These are phyloP conservation scores for Nemopilema nomurai DNA, from an alignment of 30 jellyfish, hydroid and myxozoan genomes.

Conservation along the genomic window DNA sequence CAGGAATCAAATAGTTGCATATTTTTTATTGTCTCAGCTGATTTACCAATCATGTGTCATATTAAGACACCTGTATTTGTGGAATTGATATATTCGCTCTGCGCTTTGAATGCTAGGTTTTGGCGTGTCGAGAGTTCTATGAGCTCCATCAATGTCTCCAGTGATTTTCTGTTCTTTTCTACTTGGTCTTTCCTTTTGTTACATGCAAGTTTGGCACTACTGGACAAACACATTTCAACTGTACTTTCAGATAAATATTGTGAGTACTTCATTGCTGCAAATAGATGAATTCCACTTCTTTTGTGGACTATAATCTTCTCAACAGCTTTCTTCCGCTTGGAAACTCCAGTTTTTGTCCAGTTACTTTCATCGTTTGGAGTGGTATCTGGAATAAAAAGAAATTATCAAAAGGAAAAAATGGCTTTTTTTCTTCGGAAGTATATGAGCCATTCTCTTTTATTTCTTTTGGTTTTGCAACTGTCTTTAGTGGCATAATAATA, in stretches of 20 bases:
- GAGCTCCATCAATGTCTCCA: conserved; percentile 1
- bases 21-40: not conserved
- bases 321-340: conserved; percentile 25
- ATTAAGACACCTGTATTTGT: conserved; percentile 5
- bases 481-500: conserved; percentile 11
- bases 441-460: conserved; percentile 14
- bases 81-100: not conserved
- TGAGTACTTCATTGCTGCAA: conserved; percentile 22
- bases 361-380: conserved; percentile 14
- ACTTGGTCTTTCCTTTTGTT: conserved; percentile 10
- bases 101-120: conserved; percentile 25
- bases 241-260: not conserved
- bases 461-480: not conserved
- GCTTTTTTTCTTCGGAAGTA: conserved; percentile 27
- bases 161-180: conserved; percentile 9
- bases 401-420: conserved; percentile 22
- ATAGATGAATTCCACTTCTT: not conserved
- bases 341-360: conserved; percentile 18
- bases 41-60: not conserved
- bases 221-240: not conserved
- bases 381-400: conserved; percentile 2
- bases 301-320: conserved; percentile 2
- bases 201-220: not conserved
- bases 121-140: not conserved
- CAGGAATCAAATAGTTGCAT: too few species aligned